Conservation (phyloP, 2,888 invertebrate species). For the Aricia artaxerxes region DNA sequence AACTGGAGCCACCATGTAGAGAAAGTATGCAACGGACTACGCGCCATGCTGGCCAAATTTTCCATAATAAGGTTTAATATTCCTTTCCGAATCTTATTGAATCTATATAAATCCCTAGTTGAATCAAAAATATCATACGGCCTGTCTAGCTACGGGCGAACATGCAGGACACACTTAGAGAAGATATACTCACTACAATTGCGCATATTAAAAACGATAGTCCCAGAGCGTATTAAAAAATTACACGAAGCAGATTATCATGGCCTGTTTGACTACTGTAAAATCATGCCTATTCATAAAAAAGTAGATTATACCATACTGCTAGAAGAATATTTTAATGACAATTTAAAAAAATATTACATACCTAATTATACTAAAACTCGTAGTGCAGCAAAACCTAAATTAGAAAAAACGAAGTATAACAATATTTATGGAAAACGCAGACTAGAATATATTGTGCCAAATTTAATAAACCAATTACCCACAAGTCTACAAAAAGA, state of each 20-base stretch:
- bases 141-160: slow-evolving; percentile 28
- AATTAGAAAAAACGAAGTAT: slow-evolving; percentile 7
- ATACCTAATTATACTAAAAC: not conserved
- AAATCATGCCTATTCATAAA: slow-evolving; percentile 31
- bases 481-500: slow-evolving; percentile 4
- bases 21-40: slow-evolving; percentile 32
- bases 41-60: slow-evolving; percentile 34
- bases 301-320: slow-evolving; percentile 22
- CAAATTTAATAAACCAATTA: slow-evolving; percentile 25
- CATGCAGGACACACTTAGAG: slow-evolving; percentile 17
- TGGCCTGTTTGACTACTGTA: slow-evolving; percentile 22
- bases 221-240: not conserved
- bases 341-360: slow-evolving; percentile 19
- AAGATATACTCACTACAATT: not conserved
- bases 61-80: slow-evolving; percentile 33
- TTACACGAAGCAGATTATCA: slow-evolving; percentile 8
- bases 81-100: slow-evolving; percentile 8
- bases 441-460: slow-evolving; percentile 18
- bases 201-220: slow-evolving; percentile 22
- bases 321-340: slow-evolving; percentile 29
- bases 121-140: too few relatives aligned
- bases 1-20: slow-evolving; percentile 34
- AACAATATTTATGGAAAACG: slow-evolving; percentile 30
- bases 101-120: not conserved
- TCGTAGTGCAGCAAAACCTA: slow-evolving; percentile 14